Conservation (phyloP, 2,888 invertebrate genomes). For the Schizaphis graminum region DNA sequence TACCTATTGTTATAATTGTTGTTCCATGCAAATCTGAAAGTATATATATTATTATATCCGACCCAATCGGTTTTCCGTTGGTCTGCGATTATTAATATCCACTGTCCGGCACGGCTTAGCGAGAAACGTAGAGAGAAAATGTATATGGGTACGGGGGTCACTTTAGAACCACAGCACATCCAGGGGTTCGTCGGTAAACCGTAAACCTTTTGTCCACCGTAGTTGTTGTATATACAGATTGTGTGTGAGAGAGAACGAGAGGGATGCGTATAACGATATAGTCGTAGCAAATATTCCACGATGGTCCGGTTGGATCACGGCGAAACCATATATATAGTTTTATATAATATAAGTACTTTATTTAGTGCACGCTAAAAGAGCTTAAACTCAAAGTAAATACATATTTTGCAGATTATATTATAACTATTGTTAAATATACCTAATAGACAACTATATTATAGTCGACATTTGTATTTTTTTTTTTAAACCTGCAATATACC, state of each 20-base stretch:
- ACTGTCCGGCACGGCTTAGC: neutral
- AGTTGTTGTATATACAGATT: neutral
- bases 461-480: neutral
- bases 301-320: neutral
- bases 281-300: neutral
- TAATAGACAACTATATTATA: neutral
- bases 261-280: neutral
- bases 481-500: neutral
- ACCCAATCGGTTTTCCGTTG: neutral
- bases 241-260: neutral
- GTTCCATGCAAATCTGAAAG: neutral
- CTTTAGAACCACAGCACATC: neutral
- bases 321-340: neutral
- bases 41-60: neutral
- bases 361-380: neutral
- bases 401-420: conserved; percentile 10
- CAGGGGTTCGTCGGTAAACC: conserved; percentile 5
- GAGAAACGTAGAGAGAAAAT: neutral
- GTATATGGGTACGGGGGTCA: neutral
- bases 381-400: conserved; percentile 6
- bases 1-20: neutral
- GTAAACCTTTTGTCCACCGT: conserved; percentile 9
- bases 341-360: neutral
- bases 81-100: conserved; percentile 9
- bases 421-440: neutral